Base-by-base conservation (phyloP, 2,888 invertebrate genomes). In the Drosophila histrio region DNA sequence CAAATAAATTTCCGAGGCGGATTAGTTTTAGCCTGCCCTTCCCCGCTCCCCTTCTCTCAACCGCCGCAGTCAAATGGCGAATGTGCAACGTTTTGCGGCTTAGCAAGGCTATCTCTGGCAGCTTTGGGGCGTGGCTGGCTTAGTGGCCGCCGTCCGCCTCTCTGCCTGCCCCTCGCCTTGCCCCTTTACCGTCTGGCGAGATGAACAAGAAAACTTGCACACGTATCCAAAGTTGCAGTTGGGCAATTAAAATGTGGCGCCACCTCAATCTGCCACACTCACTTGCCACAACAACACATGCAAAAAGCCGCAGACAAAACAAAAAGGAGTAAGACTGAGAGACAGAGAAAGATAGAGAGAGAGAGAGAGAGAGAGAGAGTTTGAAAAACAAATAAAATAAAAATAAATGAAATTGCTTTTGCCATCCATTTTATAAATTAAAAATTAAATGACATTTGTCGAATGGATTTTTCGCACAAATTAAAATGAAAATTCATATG, bases 1-100 rank as follows among this genome's bases (percentile, higher is more conserved):
- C 85, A 83, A 83, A 83, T 83, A 83, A 87, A 87, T 83, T 87
- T 87, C 32, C 73, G 59, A 78, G 82, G 70, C 68, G 79, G 82
- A 87, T 83, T 83, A 87, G 82, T 74, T 65, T 56, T 63, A 46
- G 49, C 15, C 56, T 38, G 28, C 7, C 4, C 1, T 9, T 9
- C 22, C 4, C 6, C 44, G 17, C 11, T 11, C 6, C 1, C 2
- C 9, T 2, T 5, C 3, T 2, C 22, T 8, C 41, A 9, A 9
- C 43, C 15, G 6, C 13, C 22, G 8, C 22, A 41, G 24, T 24
- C n/a, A 13, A 24, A 41, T 11, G 24, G 66, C 17, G 43, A 46
- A 26, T 41, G 61, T 68, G 68, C 60, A 77, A 77, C 72, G 64
- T 73, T 81, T 84, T 81, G 85, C 79, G 82, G 81, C 81, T 85